Conservation (phyloP, 2,797 vertebrate genomes). For the Neoniphon sammara region DNA sequence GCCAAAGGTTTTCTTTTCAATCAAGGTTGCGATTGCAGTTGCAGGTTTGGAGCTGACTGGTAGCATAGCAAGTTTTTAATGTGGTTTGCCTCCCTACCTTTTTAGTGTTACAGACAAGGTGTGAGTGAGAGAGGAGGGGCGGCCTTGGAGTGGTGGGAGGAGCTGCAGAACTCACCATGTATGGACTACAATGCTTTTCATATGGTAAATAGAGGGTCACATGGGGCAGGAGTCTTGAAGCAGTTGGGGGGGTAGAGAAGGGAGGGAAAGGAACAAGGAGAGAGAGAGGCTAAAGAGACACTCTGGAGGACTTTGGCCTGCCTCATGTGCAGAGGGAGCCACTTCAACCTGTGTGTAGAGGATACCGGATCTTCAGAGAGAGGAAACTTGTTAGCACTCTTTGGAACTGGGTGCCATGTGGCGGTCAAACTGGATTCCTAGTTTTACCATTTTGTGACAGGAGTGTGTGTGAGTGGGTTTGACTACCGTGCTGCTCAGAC, state of each 20-base stretch:
- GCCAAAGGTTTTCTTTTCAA: background rate
- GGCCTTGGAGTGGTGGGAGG: constrained; percentile 52
- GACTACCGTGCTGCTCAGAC: background rate
- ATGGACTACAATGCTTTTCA: constrained; percentile 49
- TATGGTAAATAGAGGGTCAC: constrained; percentile 76
- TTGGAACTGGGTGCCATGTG: constrained; percentile 42
- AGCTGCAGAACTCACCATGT: constrained; percentile 51
- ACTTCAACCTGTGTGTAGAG: constrained; percentile 51
- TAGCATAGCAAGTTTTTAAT: background rate
- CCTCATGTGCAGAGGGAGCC: constrained; percentile 52
- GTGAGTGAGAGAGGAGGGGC: constrained; percentile 49
- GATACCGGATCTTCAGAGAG: constrained; percentile 37
- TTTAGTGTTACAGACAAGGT: constrained; percentile 52
- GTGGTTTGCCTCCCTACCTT: constrained; percentile 24
- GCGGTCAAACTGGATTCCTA: constrained; percentile 34
- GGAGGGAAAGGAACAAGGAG: constrained; percentile 65
- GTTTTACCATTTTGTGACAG: background rate
- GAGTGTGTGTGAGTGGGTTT: background rate
- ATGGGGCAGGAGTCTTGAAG: constrained; percentile 64
- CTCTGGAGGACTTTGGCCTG: constrained; percentile 63
- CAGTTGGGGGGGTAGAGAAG: constrained; percentile 46
- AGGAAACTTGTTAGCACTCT: constrained; percentile 1
- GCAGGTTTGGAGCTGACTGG: too few relatives aligned
- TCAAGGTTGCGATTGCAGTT: background rate
- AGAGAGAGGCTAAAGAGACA: constrained; percentile 24